Base-by-base conservation (phyloP, 1,140 invertebrate genomes). In the honey bee (Apis mellifera) region DNA sequence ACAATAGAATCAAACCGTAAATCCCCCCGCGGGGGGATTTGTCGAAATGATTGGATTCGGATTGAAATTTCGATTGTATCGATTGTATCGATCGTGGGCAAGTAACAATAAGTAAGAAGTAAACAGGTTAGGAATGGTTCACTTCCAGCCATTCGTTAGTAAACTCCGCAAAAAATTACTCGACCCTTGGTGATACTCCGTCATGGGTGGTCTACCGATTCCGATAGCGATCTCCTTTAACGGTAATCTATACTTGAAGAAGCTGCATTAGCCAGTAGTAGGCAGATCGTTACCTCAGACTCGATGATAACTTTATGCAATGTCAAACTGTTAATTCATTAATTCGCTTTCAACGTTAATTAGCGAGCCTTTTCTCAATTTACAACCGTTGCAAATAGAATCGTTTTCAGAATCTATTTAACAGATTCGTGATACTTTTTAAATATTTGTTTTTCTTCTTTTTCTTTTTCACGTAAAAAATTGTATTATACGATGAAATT, bases 171-270 rank as follows among this genome's bases (percentile, higher is more conserved):
- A 84, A 84, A 84, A 68, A 69, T 81, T 69, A 54, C 75, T 84
- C 77, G 81, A 82, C 70, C 70, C 82, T 73, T 62, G 64, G 78
- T 79, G 70, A 73, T 84, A 84, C 82, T 83, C 77, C 82, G 68
- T 84, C 77, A 84, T 81, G 82, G 82, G 82, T 84, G 82, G 82
- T 84, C 82, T 80, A 62, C 55, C 82, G 78, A 84, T 84, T 59
- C 70, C 60, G 82, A 84, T 84, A 84, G 82, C 78, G 69, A 84
- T 84, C 82, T 84, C 65, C 77, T 80, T 84, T 85, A 78, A 85
- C 68, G 84, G 76, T 78, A 78, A 78, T 78, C 68, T 71, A 77
- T 82, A 71, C 75, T 82, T 78, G 21, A 78, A 78, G 81, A 82
- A 76, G 74, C 74, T n/a, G 11, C 79, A 50, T 50, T 82, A 52